Conservation (phyloP, 2,797 vertebrate genomes). For the Brachyrhaphis roseni region DNA sequence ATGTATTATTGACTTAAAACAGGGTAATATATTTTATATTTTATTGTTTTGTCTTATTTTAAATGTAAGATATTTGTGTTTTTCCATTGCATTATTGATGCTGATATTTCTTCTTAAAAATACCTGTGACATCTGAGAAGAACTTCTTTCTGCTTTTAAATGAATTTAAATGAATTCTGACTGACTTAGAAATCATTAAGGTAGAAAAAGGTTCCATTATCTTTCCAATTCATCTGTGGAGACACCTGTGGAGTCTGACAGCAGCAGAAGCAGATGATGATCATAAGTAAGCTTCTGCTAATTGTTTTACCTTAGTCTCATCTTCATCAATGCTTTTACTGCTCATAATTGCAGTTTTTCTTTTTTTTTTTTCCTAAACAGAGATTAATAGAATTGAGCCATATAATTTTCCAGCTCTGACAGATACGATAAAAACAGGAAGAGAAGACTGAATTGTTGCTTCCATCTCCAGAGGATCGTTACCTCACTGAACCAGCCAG, state of each 20-base stretch:
- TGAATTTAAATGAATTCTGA: neutral
- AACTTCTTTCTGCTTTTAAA: neutral
- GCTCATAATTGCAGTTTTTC: too few relatives aligned
- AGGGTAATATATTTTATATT: too few relatives aligned
- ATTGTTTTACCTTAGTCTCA: neutral
- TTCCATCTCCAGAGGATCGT: constrained; percentile 42
- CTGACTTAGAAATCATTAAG: neutral
- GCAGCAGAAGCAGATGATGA: neutral
- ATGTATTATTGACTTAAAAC: too few relatives aligned
- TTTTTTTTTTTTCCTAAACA: neutral
- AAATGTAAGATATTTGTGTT: too few relatives aligned
- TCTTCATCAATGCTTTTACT: neutral
- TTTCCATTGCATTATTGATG: neutral
- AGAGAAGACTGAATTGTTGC: constrained; percentile 33
- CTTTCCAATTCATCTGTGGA: neutral
- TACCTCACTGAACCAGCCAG: neutral
- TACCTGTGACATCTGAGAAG: neutral
- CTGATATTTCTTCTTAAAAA: neutral
- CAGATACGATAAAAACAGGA: constrained; percentile 43
- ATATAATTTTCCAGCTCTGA: constrained; percentile 4
- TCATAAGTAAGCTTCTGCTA: neutral
- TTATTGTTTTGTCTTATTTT: too few relatives aligned
- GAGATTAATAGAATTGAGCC: neutral
- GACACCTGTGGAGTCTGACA: neutral
- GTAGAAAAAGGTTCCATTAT: neutral